Percentiles rank a stretch among this genome's conserved stretches.
These are phyloP conservation scores for Pristionchus arcanus DNA, from an alignment of 2,888 invertebrate genomes.

Conservation along the genomic window DNA sequence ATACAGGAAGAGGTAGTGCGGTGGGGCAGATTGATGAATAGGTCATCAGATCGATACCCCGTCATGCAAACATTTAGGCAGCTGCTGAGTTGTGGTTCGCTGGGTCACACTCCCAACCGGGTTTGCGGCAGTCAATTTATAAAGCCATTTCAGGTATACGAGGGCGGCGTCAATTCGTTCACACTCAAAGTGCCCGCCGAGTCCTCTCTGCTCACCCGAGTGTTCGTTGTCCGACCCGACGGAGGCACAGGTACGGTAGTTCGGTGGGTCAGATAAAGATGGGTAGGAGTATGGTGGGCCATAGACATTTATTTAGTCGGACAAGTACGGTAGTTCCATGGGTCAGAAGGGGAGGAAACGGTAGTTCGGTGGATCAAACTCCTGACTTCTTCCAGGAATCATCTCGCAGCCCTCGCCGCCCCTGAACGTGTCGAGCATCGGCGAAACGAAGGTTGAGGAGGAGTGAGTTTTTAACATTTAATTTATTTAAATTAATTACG, in stretches of 20 bases:
- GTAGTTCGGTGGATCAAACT: neutral
- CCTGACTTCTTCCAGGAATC: constrained; percentile 1
- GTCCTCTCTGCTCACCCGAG: neutral
- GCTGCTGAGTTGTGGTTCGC: neutral
- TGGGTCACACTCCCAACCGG: neutral
- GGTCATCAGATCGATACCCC: neutral
- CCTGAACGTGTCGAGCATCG: constrained; percentile 48
- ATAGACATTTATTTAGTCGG: neutral
- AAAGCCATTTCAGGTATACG: constrained; percentile 32
- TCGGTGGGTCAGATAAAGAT: neutral
- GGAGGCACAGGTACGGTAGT: constrained; percentile 37
- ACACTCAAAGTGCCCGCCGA: neutral
- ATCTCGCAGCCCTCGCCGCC: constrained; percentile 26
- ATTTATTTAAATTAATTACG: neutral
- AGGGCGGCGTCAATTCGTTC: neutral
- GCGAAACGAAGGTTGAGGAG: constrained; percentile 20
- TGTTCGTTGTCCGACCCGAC: constrained; percentile 43
- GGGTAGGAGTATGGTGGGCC: neutral
- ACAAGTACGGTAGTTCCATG: neutral
- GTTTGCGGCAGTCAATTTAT: no score
- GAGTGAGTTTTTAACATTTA: neutral
- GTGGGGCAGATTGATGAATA: neutral
- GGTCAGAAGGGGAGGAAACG: neutral
- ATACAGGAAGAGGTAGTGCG: no score
- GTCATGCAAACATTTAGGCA: neutral